A percentile compares a stretch with the other conserved stretches of the same genome.
Evolutionary conservation across 2,888 invertebrate species (phyloP).

Genomic region (Lithophane socia): DNA sequence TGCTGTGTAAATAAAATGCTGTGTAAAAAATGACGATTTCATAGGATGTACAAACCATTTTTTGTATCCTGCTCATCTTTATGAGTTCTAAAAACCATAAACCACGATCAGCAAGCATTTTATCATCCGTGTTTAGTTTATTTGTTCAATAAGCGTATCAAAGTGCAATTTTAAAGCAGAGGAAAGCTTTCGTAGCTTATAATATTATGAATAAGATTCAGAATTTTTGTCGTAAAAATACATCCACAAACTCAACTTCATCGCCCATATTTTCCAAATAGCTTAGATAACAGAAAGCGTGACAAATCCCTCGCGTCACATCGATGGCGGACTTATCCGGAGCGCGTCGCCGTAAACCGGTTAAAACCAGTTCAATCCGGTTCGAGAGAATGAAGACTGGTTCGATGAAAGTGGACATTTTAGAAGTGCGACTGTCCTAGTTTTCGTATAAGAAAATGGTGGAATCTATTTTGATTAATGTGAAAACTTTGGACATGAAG

Average conservation of each 20-base stretch:
- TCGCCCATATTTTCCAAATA: constrained; percentile 46
- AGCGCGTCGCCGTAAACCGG: constrained; percentile 45
- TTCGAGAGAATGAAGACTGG: constrained; percentile 20
- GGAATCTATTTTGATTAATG: constrained; percentile 37
- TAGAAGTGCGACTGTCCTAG: constrained; percentile 1
- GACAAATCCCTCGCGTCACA: constrained; percentile 57
- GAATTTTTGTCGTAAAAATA: constrained; percentile 22
- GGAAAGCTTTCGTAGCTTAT: not conserved
- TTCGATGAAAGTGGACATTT: constrained; percentile 24
- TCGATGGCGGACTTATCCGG: constrained; percentile 52
- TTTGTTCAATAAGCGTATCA: not conserved
- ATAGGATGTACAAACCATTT: not conserved
- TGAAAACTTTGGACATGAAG: constrained; percentile 12
- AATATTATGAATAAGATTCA: not conserved
- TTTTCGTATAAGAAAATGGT: not conserved
- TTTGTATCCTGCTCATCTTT: not conserved
- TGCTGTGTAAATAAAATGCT: not conserved
- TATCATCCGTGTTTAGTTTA: no score
- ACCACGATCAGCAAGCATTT: not conserved
- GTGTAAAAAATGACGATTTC: no score
- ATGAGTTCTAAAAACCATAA: not conserved
- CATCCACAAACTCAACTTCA: constrained; percentile 5
- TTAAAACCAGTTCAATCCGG: constrained; percentile 38
- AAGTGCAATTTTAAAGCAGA: not conserved
- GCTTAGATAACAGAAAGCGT: constrained; percentile 51